Evolutionary conservation across 2,113 vertebrate genomes (phyloP), one percentile per base, ranked within the genome.

Genomic region (Phocoena phocoena): DNA sequence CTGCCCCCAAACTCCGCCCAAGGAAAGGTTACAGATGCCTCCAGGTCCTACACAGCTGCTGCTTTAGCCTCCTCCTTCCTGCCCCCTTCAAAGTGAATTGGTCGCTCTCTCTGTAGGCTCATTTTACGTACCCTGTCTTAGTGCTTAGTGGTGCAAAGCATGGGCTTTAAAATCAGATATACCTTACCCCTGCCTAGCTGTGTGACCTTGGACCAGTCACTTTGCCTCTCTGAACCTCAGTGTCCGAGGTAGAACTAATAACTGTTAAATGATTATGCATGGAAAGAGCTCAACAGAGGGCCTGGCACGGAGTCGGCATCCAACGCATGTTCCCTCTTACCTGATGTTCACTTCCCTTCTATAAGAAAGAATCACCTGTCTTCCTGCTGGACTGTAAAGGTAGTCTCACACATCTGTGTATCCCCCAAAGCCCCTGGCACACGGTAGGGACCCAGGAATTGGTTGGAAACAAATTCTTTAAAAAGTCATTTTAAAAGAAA

Each of bases 181-280:
- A 36, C 8, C 60, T 77, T 68, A 25, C 2, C 6, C 26, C 33
- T 81, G 11, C 6, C 62, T 62, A 3, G 23, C 82, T 92, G 71
- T 81, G 90, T 92, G 88, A n/a, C 62, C 25, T 71, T 50, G 18
- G 74, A 31, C 23, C 53, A 20, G 11, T 83, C 15, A 23, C 62
- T 44, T 25, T n/a, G 11, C 74, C 68, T 80, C 68, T 83, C 44
- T 65, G 86, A 80, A 76, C 65, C 50, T 74, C 23, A 25, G 44
- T 41, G 9, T 82, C 65, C 47, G 67, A 77, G 85, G 26, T 10
- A 33, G 23, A 86, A 93, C 4, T 3, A 14, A 14, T 67, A 20
- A 20, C 21, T 58, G 3, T 36, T 3, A 26, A 38, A 9, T 6
- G 67, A n/a, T 47, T 36, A 12, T 38, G 6, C 18, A 1, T 0